A percentile compares a stretch with the other conserved stretches of the same genome.
phyloP scores from a whole-genome alignment of 2,888 invertebrate species.

The Mythimna loreyi region DNA sequence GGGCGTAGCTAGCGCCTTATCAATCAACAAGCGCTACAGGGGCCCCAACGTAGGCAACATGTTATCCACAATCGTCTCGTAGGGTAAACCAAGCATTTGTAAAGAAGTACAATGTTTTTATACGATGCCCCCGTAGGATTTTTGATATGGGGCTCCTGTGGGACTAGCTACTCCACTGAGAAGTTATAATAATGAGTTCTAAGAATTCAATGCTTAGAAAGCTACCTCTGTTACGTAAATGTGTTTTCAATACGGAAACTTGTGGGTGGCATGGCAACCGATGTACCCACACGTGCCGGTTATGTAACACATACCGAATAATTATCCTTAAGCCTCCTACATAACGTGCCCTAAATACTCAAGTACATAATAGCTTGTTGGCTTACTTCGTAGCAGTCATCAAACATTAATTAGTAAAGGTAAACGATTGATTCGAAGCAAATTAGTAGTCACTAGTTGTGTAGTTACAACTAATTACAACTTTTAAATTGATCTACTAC shows the following conservation, averaged over 20 bases:
- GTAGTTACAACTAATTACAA: no score
- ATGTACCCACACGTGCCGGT: constrained; percentile 16
- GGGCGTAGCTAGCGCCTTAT: no score
- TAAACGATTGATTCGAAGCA: neutral
- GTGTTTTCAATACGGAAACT: constrained; percentile 14
- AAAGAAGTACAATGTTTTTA: no score
- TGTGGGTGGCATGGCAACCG: constrained; percentile 11
- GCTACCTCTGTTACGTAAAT: constrained; percentile 2
- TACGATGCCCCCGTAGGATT: no score
- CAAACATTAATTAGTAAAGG: neutral
- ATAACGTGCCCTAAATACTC: neutral
- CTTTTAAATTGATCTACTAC: no score
- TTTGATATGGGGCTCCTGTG: no score
- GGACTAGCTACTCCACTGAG: no score
- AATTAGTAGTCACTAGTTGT: neutral
- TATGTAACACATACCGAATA: constrained; percentile 9
- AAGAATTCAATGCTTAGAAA: constrained; percentile 4
- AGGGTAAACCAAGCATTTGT: no score
- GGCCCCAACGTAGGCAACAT: no score
- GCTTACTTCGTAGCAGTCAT: neutral
- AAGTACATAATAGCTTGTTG: neutral
- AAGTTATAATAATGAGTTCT: neutral
- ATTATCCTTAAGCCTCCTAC: constrained; percentile 10
- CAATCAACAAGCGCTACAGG: no score
- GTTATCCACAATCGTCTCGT: no score